Evolutionary conservation across 35 echinoderm and acorn worm genomes (phyloP), one percentile per base, ranked within the genome.

Genomic region (Stichopus chloronotus): DNA sequence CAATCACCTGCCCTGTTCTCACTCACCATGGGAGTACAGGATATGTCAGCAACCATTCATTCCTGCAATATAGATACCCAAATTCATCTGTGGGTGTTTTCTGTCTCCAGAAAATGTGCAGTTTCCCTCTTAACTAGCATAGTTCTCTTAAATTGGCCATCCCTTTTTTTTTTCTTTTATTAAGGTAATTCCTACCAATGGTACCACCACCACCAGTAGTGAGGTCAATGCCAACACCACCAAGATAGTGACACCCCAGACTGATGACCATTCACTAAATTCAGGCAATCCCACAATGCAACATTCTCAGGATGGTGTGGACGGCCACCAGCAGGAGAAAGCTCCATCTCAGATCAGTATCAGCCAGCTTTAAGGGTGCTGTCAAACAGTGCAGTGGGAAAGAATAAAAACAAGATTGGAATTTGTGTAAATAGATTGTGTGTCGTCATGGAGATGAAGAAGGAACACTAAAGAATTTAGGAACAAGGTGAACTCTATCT

Each of bases 151-250:
- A 74, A 43, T 43, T 43, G 30, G 30, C 30, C 30, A 43, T 3
- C 30, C 30, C 3, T 23, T 58, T 58, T 58, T 24, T 85, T 85
- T 78, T 21, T 78, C 5, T 22, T 58, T 58, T 20, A 52, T 84
- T 52, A n/a, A 85, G 82, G 21, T 85, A 58, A 20, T 56, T 58
- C 82, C 82, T 85, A 85, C 82, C 55, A 85, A 85, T 58, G 82
- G 82, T 23, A 43, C 30, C 30, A 43, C 30, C 30, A 43, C 30
- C 30, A 85, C 82, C 58, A 85, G 54, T n/a, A 23, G 55, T 14
- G 82, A 85, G 58, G 82, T 85, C 17, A 85, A 85, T 58, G 82
- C 82, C 14, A 85, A 85, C 52, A 58, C 82, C 58, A 85, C 82
- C 55, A 85, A 85, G 57, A 23, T n/a, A 16, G 82, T 85, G 17